These are phyloP conservation scores for Meiosimyza decipiens DNA, from an alignment of 2,888 invertebrate species.

Conservation along the genomic window DNA sequence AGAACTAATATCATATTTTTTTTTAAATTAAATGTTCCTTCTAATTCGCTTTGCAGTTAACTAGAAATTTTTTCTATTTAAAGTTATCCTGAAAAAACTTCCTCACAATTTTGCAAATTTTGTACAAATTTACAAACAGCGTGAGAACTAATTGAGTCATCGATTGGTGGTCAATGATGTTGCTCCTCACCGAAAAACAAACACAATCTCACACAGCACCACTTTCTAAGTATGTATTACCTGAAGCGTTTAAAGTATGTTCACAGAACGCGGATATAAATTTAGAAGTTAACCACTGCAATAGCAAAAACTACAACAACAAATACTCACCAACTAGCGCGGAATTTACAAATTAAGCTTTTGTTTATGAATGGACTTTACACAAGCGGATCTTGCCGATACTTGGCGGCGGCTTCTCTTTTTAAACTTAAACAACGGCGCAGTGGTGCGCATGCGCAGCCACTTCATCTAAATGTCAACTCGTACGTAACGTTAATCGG, in stretches of 20 bases:
- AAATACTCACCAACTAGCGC: conserved; percentile 14
- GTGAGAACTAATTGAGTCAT: conserved; percentile 36
- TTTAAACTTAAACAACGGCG: not conserved
- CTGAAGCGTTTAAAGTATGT: not conserved
- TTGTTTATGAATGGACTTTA: conserved; percentile 64
- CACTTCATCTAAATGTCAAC: conserved; percentile 66
- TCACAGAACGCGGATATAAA: conserved; percentile 30
- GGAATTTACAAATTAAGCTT: conserved; percentile 54
- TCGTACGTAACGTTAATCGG: conserved; percentile 52
- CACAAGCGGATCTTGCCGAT: conserved; percentile 39
- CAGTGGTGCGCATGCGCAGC: conserved; percentile 8
- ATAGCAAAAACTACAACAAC: conserved; percentile 16
- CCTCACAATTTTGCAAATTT: not conserved
- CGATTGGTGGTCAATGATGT: not conserved
- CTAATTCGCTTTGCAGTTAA: too few species aligned
- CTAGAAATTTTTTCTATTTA: too few species aligned
- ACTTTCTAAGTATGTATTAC: not conserved
- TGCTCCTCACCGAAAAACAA: not conserved
- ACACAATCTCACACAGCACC: conserved; percentile 4
- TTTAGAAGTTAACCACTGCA: not conserved
- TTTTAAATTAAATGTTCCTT: too few species aligned
- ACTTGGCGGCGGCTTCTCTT: conserved; percentile 19
- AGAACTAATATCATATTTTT: too few species aligned
- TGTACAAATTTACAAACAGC: conserved; percentile 17
- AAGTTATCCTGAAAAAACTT: too few species aligned